phyloP scores from a whole-genome alignment of 1,140 invertebrate species.

The Zaprionus capensis region DNA sequence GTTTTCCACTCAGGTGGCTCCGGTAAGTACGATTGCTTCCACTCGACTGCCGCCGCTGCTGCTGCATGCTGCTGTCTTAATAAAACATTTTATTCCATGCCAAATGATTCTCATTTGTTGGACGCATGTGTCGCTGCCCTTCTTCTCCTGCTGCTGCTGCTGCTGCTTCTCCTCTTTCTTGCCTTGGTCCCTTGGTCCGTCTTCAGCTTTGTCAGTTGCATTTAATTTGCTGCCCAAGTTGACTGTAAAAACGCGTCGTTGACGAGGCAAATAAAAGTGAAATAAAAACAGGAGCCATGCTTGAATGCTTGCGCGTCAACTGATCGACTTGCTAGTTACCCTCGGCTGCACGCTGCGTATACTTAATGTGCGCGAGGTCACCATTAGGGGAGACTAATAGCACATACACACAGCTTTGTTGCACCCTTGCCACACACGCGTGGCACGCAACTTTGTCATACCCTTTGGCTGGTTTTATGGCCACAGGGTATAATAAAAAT shows the following conservation, averaged over 20 bases:
- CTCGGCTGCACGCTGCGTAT: not conserved
- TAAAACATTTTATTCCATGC: constrained; percentile 75
- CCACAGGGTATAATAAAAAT: constrained; percentile 25
- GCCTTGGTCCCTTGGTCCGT: not conserved
- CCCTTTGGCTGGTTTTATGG: constrained; percentile 1
- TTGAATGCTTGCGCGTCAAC: not conserved
- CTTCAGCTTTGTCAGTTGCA: constrained; percentile 57
- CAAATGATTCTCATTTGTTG: constrained; percentile 72
- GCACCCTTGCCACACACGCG: not conserved
- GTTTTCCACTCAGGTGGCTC: constrained; percentile 23
- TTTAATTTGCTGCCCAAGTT: constrained; percentile 69
- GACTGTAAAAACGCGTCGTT: constrained; percentile 65
- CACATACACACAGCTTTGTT: not conserved
- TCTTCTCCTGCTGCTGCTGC: too few species aligned
- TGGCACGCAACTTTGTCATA: not conserved
- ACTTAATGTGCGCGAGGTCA: not conserved
- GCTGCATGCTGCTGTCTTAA: constrained; percentile 35
- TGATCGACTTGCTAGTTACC: constrained; percentile 6
- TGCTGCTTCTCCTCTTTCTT: not conserved
- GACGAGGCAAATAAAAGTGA: constrained; percentile 53
- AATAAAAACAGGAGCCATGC: constrained; percentile 43
- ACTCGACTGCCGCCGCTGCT: not conserved
- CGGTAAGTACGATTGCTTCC: constrained; percentile 7
- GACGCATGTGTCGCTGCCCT: constrained; percentile 25
- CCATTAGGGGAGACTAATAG: too few species aligned